Conservation (phyloP, 2,797 vertebrate genomes). For the Xenopus petersii region DNA sequence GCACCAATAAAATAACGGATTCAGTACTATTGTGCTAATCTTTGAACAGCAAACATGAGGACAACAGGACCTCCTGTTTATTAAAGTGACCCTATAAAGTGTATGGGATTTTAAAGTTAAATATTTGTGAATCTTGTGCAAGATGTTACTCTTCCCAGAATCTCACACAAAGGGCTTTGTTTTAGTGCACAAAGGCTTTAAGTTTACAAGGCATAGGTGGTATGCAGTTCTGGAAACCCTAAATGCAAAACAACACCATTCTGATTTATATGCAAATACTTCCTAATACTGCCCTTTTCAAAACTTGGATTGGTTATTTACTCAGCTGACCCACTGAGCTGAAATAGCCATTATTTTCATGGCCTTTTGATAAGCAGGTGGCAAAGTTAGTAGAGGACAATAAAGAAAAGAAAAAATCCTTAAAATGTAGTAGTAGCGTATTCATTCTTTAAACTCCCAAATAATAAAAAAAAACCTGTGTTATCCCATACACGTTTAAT, state of each 20-base stretch:
- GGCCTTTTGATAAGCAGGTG: slow-evolving; percentile 27
- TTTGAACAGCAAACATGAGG: neutral
- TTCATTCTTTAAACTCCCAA: too few species aligned
- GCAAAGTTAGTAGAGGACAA: neutral
- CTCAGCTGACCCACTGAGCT: slow-evolving; percentile 28
- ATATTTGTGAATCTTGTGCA: neutral
- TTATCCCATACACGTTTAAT: too few species aligned
- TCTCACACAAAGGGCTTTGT: neutral
- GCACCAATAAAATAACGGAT: neutral
- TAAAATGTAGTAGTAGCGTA: too few species aligned
- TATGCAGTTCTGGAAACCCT: neutral
- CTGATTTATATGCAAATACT: slow-evolving; percentile 25
- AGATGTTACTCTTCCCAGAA: neutral
- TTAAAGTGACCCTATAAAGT: neutral
- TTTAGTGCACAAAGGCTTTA: neutral
- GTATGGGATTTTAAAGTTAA: neutral
- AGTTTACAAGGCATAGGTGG: slow-evolving; percentile 16
- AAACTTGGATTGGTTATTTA: slow-evolving; percentile 10
- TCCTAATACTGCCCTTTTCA: neutral
- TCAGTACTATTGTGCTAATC: too few species aligned
- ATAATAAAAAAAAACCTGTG: too few species aligned
- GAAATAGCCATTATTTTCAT: slow-evolving; percentile 10
- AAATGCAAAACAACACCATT: neutral
- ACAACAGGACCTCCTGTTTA: neutral
- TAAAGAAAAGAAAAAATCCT: neutral